Percentiles rank a stretch among this genome's conserved stretches.
Conservation (phyloP, 2,888 invertebrate genomes). For the Salpingus planirostris region DNA sequence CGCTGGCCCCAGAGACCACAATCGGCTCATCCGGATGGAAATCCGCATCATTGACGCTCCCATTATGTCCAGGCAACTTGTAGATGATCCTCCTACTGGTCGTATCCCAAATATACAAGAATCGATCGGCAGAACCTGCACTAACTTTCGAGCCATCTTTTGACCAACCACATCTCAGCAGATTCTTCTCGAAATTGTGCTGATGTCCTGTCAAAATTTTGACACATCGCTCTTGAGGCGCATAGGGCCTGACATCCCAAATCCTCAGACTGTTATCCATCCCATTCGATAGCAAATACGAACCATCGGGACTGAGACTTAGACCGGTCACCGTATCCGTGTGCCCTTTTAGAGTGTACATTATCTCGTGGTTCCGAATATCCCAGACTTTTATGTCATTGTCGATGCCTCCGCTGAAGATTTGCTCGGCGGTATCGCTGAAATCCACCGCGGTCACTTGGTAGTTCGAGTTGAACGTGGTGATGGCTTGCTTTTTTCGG, state of each 20-base stretch:
- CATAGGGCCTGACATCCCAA: constrained; percentile 96
- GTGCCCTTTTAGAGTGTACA: constrained; percentile 85
- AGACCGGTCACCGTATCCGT: constrained; percentile 92
- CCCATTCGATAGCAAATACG: constrained; percentile 87
- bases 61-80: constrained; percentile 96
- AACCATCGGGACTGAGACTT: constrained; percentile 73
- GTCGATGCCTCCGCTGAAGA: constrained; percentile 92
- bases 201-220: constrained; percentile 77
- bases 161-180: constrained; percentile 89
- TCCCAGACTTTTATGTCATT: constrained; percentile 99
- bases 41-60: constrained; percentile 92
- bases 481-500: constrained; percentile 71
- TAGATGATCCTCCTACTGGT: constrained; percentile 85
- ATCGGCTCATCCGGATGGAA: constrained; percentile 94
- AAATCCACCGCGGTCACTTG: constrained; percentile 84
- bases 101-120: constrained; percentile 96
- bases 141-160: constrained; percentile 85
- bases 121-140: constrained; percentile 91
- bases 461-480: constrained; percentile 62
- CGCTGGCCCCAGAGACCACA: constrained; percentile 87
- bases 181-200: constrained; percentile 96
- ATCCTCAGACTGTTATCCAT: constrained; percentile 95
- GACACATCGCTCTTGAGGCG: constrained; percentile 85
- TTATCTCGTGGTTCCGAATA: constrained; percentile 74
- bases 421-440: constrained; percentile 91